These are phyloP conservation scores for Eulacestoma nigropectus DNA, from an alignment of 2,113 vertebrate genomes.

Conservation along the genomic window DNA sequence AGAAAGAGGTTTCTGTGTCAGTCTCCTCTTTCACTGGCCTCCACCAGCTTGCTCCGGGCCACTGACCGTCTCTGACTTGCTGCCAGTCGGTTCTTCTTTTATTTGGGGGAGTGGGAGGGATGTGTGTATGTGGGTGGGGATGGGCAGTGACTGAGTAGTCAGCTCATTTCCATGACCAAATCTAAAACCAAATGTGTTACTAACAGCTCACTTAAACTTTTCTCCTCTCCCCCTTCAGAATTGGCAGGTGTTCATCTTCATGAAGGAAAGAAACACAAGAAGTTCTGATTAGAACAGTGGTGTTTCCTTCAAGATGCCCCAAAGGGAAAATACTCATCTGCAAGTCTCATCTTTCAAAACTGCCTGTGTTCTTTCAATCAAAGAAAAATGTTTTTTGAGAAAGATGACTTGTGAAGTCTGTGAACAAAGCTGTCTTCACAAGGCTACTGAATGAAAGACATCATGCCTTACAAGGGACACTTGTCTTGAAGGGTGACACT, in stretches of 20 bases:
- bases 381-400: neutral
- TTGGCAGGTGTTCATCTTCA: neutral
- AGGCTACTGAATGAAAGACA: neutral
- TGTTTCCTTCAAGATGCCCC: slow-evolving; percentile 21
- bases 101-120: too few species aligned
- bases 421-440: neutral
- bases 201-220: neutral
- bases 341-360: neutral
- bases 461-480: slow-evolving; percentile 40
- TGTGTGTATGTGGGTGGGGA: neutral
- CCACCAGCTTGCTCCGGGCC: neutral
- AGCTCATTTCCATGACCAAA: neutral
- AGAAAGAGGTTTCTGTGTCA: neutral
- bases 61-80: neutral
- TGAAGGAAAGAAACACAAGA: neutral
- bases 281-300: neutral
- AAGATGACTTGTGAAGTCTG: slow-evolving; percentile 39
- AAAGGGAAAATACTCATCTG: neutral
- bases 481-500: slow-evolving; percentile 16
- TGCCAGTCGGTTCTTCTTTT: neutral
- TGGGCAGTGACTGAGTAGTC: neutral
- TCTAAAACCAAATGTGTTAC: neutral
- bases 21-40: neutral
- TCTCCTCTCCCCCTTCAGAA: neutral
- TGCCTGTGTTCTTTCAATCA: neutral